Conservation (phyloP, 1,140 invertebrate genomes). For the Anoplophora glabripennis region DNA sequence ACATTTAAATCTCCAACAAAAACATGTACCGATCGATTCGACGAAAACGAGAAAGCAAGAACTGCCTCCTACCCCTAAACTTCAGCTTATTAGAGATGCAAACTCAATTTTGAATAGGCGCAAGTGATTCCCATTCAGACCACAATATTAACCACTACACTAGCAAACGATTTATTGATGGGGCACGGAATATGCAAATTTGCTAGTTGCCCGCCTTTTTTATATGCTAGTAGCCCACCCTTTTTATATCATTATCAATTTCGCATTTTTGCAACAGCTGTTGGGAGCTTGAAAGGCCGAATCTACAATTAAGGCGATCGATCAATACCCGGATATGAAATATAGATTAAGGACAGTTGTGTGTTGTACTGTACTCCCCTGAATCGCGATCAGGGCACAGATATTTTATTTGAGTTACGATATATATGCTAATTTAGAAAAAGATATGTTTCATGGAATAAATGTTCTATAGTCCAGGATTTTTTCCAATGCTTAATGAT, state of each 20-base stretch:
- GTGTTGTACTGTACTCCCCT: neutral
- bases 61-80: no score
- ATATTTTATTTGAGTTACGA: slow-evolving; percentile 6
- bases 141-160: no score
- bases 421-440: slow-evolving; percentile 9
- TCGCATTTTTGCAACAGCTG: slow-evolving; percentile 13
- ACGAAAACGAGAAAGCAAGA: no score
- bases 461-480: no score
- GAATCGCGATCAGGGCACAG: neutral
- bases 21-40: no score
- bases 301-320: no score
- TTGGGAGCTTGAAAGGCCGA: neutral
- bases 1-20: no score
- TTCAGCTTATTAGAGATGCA: no score
- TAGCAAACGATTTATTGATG: slow-evolving; percentile 14
- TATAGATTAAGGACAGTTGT: neutral
- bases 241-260: slow-evolving; percentile 20
- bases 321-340: neutral
- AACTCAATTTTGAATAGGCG: no score
- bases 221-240: neutral
- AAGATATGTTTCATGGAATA: neutral
- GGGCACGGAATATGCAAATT: slow-evolving; percentile 13
- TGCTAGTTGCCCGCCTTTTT: neutral
- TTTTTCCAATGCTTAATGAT: no score
- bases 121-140: no score